phyloP scores from a whole-genome alignment of 2,797 vertebrate species.

The Anabacerthia variegaticeps region DNA sequence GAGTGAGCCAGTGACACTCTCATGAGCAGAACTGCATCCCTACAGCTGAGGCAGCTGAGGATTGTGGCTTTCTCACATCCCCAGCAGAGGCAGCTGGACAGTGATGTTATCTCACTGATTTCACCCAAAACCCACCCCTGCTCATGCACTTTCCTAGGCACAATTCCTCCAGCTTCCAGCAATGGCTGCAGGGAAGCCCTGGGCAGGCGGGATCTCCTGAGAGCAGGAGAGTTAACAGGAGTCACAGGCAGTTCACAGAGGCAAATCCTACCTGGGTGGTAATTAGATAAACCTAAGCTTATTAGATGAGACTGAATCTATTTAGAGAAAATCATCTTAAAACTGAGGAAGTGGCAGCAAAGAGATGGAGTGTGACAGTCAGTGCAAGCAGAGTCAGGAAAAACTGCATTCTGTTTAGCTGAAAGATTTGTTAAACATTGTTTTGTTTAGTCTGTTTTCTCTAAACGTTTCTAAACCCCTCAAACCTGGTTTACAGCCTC shows the following conservation, averaged over 20 bases:
- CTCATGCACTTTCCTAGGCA: not conserved
- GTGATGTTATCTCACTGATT: not conserved
- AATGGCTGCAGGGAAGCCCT: accelerated
- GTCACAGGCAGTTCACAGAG: not conserved
- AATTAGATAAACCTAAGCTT: constrained; percentile 64
- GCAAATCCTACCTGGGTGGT: constrained; percentile 59
- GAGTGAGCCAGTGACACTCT: not conserved
- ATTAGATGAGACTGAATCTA: constrained; percentile 55
- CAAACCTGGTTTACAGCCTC: not conserved
- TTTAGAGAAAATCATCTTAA: constrained; percentile 50
- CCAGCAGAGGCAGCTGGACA: not conserved
- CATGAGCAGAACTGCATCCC: not conserved
- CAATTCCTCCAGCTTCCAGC: not conserved
- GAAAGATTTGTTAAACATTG: not conserved
- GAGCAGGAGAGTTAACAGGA: not conserved
- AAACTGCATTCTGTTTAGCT: not conserved
- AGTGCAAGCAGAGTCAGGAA: not conserved
- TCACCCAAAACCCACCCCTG: not conserved
- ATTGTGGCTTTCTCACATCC: not conserved
- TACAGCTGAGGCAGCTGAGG: not conserved
- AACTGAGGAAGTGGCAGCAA: not conserved
- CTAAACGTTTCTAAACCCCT: not conserved
- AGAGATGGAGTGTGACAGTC: not conserved
- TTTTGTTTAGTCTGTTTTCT: not conserved
- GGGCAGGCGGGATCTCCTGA: not conserved